Base-by-base conservation (phyloP, 2,113 vertebrate species). In the Pangasianodon hypophthalmus region DNA sequence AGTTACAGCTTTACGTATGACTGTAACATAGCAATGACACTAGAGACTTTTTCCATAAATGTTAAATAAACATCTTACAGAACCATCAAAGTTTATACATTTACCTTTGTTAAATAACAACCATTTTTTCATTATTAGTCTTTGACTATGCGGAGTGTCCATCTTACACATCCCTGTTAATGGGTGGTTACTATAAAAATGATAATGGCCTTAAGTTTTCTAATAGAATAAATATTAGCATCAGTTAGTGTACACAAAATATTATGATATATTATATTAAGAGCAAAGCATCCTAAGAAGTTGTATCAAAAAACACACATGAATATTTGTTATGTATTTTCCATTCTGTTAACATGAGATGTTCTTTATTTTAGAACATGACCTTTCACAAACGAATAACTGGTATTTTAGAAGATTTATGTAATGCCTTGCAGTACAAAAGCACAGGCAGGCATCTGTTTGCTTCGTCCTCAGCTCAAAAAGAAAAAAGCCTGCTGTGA, bases 401-500 rank as follows among this genome's bases (percentile, higher is more conserved):
- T 29, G 19, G 71, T 41, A 41, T 75, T 73, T 75, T 75, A 44
- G 37, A 75, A 75, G 19, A 75, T 75, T 44, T 6, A 75, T 75
- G 7, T 75, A 75, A 75, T 44, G 37, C 41, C 19, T 75, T 2
- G 24, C 19, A 26, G 73, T 48, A 81, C 50, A 81, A 81, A 52
- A 54, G 79, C 50, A 19, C 79, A 81, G 29, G 29, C 75, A 32
- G 75, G 46, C 29, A 26, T 52, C 58, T 88, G 44, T 82, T 88
- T 88, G 73, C 73, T 81, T 52, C 37, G 29, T 67, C 6, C 0
- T 32, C 48, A 19, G 58, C 44, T 67, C 58, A 67, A 48, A 88
- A 81, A 50, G 87, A 88, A 88, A 88, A 88, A 88, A 44, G 48
- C 87, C 87, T 67, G 87, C 87, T 81, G 75, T 81, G 87, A 81